Evolutionary conservation across 2,797 vertebrate species (phyloP), one percentile per base, ranked within the genome.

Genomic region (Staurois parvus): DNA sequence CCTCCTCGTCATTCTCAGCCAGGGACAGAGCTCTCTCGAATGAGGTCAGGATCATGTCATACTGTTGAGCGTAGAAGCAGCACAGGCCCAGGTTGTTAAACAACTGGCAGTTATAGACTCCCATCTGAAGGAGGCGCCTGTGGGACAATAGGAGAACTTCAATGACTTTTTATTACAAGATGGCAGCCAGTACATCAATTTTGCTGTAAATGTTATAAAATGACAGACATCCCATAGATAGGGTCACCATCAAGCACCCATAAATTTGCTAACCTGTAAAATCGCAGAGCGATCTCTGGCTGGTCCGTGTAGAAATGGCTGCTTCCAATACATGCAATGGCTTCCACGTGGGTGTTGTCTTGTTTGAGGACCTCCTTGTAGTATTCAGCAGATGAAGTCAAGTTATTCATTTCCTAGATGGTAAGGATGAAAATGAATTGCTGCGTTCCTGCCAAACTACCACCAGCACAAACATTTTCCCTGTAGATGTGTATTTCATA

Each of bases 21-120:
- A 99, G 92, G 76, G 96, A 94, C 76, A 98, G 93, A 56, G 98
- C 98, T 48, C 98, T 95, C 89, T 99, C 98, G 89, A 99, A 99
- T 0, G 97, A 99, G 68, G 96, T 97, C 72, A 99, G 94, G 21
- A 97, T 97, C 98, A 99, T 98, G 89, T 99, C 98, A n/a, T 99
- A 99, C 91, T 99, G 98, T 94, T 99, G 98, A 66, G 98, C 98
- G 13, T 97, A 99, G 92, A 99, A 99, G 94, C 98, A 99, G 89
- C 97, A 99, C 85, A 99, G 95, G 24, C 97, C 98, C 91, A 99
- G 94, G 91, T 99, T 99, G 95, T 99, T 99, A 88, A 98, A 98
- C 83, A 99, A 96, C 79, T 98, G 97, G 91, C 97, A 98, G 93
- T 98, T 99, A 89, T 99, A 98, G 84, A 99, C 96, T 37, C 98